Conservation (phyloP, 2,888 invertebrate species). For the Scaptomyza parva region DNA sequence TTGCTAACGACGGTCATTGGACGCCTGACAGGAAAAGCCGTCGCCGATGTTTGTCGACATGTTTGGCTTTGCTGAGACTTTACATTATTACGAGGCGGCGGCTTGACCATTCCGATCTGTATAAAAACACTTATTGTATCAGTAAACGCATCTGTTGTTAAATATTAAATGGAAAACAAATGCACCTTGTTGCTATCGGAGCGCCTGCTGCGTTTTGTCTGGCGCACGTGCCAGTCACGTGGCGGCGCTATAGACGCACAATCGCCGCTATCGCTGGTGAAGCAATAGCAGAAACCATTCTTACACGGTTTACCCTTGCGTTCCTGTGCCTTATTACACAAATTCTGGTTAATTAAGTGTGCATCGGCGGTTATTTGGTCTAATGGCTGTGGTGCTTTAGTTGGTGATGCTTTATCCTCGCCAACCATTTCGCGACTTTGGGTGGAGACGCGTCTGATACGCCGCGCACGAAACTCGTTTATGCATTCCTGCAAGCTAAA, state of each 20-base stretch:
- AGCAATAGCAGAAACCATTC: conserved; percentile 84
- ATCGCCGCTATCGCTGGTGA: conserved; percentile 84
- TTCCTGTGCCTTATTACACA: conserved; percentile 82
- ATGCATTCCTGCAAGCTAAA: conserved; percentile 83
- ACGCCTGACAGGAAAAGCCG: conserved; percentile 4
- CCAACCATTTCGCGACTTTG: conserved; percentile 62
- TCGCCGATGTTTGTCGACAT: conserved; percentile 36
- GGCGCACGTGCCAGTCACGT: conserved; percentile 68
- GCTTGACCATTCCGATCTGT: conserved; percentile 2
- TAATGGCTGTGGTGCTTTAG: background rate
- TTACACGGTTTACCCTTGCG: conserved; percentile 83
- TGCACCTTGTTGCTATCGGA: conserved; percentile 67
- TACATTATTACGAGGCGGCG: conserved; percentile 42
- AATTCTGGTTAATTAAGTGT: conserved; percentile 82
- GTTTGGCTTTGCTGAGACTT: conserved; percentile 31
- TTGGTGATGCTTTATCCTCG: conserved; percentile 13
- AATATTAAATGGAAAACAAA: background rate
- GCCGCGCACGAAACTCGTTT: conserved; percentile 81
- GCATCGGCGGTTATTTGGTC: conserved; percentile 57
- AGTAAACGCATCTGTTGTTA: background rate
- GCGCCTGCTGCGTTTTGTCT: conserved; percentile 67
- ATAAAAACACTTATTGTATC: conserved; percentile 1
- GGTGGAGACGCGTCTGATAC: conserved; percentile 75
- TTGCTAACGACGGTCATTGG: conserved; percentile 73
- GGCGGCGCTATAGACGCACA: conserved; percentile 51